These are phyloP conservation scores for Threskiornis aethiopicus DNA, from an alignment of 2,797 vertebrate genomes.

Conservation along the genomic window DNA sequence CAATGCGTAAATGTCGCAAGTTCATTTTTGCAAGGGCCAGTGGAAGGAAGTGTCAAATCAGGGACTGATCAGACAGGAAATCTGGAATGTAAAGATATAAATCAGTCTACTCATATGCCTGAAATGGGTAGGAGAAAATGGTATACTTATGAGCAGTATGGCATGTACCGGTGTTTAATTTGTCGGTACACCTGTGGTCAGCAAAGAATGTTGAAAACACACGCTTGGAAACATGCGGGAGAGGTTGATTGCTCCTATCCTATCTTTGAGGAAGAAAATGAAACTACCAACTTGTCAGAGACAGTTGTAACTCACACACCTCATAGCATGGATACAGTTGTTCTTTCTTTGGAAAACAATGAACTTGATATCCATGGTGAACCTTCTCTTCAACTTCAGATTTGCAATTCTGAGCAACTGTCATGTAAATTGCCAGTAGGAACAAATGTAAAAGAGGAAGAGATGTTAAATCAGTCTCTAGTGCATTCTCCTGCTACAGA, in stretches of 20 bases:
- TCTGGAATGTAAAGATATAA: constrained; percentile 13
- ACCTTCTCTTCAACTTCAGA: constrained; percentile 81
- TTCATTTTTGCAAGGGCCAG: constrained; percentile 7
- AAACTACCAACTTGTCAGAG: constrained; percentile 69
- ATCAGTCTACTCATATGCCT: not conserved
- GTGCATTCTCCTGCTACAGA: constrained; percentile 70
- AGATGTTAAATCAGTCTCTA: constrained; percentile 65
- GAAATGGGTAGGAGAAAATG: constrained; percentile 86
- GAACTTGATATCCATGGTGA: constrained; percentile 74
- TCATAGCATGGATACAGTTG: constrained; percentile 70
- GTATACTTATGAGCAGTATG: constrained; percentile 92
- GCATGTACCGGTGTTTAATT: constrained; percentile 93
- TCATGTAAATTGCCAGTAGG: constrained; percentile 25
- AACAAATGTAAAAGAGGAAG: constrained; percentile 39
- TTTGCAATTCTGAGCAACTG: constrained; percentile 77
- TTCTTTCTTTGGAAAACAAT: constrained; percentile 74
- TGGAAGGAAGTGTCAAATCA: constrained; percentile 43
- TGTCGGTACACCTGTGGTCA: constrained; percentile 96
- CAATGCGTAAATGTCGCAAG: not conserved
- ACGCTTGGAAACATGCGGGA: constrained; percentile 96
- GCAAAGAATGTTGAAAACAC: constrained; percentile 96
- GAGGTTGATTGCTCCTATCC: constrained; percentile 96
- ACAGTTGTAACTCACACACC: constrained; percentile 43
- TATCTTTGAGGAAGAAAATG: constrained; percentile 90
- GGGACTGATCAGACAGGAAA: constrained; percentile 19